These are phyloP conservation scores for Cyclopterus lumpus DNA, from an alignment of 2,797 vertebrate species.

Conservation along the genomic window DNA sequence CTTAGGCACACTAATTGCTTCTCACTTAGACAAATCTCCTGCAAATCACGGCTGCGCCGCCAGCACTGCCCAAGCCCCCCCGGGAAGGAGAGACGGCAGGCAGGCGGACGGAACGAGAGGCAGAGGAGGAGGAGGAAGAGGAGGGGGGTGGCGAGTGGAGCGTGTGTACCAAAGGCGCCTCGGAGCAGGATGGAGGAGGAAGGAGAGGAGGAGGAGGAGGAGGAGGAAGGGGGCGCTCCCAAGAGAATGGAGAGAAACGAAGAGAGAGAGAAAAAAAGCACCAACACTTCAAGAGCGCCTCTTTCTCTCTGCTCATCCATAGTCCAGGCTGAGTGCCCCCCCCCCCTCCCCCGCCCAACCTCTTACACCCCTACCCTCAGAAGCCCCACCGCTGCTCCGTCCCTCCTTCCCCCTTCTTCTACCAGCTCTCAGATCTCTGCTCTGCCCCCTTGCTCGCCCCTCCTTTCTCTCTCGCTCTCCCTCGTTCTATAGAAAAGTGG, in stretches of 20 bases:
- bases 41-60: slow-evolving; percentile 85
- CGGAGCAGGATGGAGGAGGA: slow-evolving; percentile 77
- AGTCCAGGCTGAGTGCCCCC: slow-evolving; percentile 74
- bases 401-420: slow-evolving; percentile 47
- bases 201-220: slow-evolving; percentile 47
- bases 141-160: slow-evolving; percentile 72
- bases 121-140: slow-evolving; percentile 52
- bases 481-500: slow-evolving; percentile 79
- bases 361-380: slow-evolving; percentile 71
- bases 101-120: slow-evolving; percentile 79
- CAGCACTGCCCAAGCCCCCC: slow-evolving; percentile 81
- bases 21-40: slow-evolving; percentile 90
- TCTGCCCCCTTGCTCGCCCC: slow-evolving; percentile 67
- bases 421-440: slow-evolving; percentile 81
- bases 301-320: slow-evolving; percentile 72
- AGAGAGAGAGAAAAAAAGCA: slow-evolving; percentile 61
- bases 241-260: slow-evolving; percentile 71
- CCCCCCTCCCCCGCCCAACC: slow-evolving; percentile 45
- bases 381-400: slow-evolving; percentile 67
- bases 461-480: slow-evolving; percentile 63
- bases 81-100: slow-evolving; percentile 84
- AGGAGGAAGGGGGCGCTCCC: slow-evolving; percentile 64
- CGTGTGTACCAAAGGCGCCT: slow-evolving; percentile 83
- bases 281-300: slow-evolving; percentile 73
- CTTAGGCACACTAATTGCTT: slow-evolving; percentile 88